These are phyloP conservation scores for Metopolophium dirhodum DNA, from an alignment of 1,140 invertebrate species.

Conservation along the genomic window DNA sequence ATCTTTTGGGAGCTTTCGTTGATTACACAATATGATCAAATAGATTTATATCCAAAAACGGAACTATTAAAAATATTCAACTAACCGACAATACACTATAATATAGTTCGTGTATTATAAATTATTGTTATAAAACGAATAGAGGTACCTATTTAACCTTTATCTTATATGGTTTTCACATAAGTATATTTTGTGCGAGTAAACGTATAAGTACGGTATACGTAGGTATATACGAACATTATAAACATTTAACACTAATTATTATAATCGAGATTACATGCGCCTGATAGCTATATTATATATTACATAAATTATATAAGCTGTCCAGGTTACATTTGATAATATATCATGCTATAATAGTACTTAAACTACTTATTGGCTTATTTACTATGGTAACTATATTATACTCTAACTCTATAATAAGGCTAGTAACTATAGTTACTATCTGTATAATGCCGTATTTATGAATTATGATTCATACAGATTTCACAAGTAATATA, in stretches of 20 bases:
- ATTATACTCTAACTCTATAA: not conserved
- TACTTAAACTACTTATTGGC: not conserved
- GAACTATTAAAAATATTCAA: not conserved
- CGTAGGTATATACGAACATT: no score
- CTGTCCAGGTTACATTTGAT: not conserved
- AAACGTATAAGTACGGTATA: not conserved
- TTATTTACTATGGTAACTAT: not conserved
- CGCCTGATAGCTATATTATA: not conserved
- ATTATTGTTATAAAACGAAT: no score
- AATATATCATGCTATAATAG: not conserved
- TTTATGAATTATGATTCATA: not conserved
- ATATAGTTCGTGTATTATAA: no score
- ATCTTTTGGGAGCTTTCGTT: not conserved
- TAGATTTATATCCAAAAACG: not conserved
- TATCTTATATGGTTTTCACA: not conserved
- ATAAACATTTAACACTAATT: not conserved
- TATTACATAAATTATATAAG: no score
- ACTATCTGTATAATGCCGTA: not conserved
- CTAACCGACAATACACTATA: not conserved
- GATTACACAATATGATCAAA: not conserved
- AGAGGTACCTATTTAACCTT: not conserved
- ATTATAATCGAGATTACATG: not conserved
- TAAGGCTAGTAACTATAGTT: constrained; percentile 6
- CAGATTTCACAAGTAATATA: not conserved
- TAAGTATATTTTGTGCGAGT: not conserved